Evolutionary conservation across 2,888 invertebrate species (phyloP), one percentile per base, ranked within the genome.

Genomic region (Hypena proboscidalis): DNA sequence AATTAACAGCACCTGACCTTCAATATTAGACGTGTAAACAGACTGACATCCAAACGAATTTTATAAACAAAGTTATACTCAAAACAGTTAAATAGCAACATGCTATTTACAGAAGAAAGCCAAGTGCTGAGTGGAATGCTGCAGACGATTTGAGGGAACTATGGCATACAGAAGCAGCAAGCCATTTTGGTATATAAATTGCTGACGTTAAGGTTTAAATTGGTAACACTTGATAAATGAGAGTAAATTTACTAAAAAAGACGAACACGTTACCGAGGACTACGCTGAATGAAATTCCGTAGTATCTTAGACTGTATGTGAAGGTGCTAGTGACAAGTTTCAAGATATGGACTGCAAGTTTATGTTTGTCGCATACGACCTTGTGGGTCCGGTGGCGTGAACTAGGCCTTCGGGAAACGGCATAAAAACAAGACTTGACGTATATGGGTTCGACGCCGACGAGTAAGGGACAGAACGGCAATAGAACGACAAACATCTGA

Each of bases 341-440:
- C 25, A 50, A 40, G 34, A 48, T 39, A 55, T 47, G 54, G 56
- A 57, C 46, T 25, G 58, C 52, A 59, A 38, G 61, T 60, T 59
- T 69, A 72, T 66, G 58, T 60, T 67, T 60, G 63, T 66, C 45
- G 55, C 55, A 61, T 54, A 56, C 72, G 84, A 82, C 88, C 88
- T 90, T 90, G 88, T 67, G 57, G 62, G 74, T 73, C 80, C 74
- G 63, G 65, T 69, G 67, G 62, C 68, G 58, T 63, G 47, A 85
- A 78, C 80, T 85, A 74, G 85, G 85, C 75, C 85, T 77, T 73
- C 80, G 85, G 84, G 80, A 84, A 84, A 77, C 63, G 73, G 65
- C 37, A 79, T 72, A 90, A 90, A 90, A 90, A 90, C 75, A 70
- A 49, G 81, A 67, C 73, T 71, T 56, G 68, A 75, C 86, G 54